Evolutionary conservation across 2,113 vertebrate genomes (phyloP), one percentile per base, ranked within the genome.

Genomic region (Acrocephalus kingi): DNA sequence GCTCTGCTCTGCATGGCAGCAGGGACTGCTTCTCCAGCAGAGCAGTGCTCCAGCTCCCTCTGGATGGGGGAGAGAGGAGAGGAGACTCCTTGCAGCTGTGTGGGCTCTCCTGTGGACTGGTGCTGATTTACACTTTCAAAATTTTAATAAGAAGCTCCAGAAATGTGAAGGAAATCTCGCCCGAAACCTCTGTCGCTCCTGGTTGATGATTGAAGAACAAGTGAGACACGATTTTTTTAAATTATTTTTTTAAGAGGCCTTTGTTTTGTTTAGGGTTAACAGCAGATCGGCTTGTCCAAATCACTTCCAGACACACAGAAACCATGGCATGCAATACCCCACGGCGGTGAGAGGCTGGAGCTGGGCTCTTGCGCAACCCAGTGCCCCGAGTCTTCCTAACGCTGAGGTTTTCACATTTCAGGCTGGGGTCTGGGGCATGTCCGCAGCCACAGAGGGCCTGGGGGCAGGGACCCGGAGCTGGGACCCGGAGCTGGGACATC

Each of bases 261-360:
- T 89, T 96, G 97, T 96, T 97, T 97, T 94, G 86, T 89, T 96
- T 63, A 93, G 97, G 96, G 94, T 96, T 96, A 97, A 96, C 92
- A 81, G 79, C 92, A 87, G 96, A 96, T 93, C 1, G 6, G 77
- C 86, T 95, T 75, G 86, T 92, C 74, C 95, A 97, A 97, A 97
- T 97, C 96, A 97, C 74, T 97, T 97, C 97, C 97, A 97, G 97
- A 96, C 96, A 89, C 92, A 79, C 73, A 84, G 84, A 92, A 92
- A 85, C 92, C 84, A 56, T 92, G 94, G 96, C 96, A 93, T 97
- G 94, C 97, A 96, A 93, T 33, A 91, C 90, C 87, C 91, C 94
- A 49, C 52, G 6, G 22, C 95, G 68, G 39, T 13, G 43, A 77
- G 79, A 89, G 89, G 84, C 80, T 94, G 89, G 69, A 92, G 94